Conservation (phyloP, 2,888 invertebrate genomes). For the Rhabditophanes sp. region DNA sequence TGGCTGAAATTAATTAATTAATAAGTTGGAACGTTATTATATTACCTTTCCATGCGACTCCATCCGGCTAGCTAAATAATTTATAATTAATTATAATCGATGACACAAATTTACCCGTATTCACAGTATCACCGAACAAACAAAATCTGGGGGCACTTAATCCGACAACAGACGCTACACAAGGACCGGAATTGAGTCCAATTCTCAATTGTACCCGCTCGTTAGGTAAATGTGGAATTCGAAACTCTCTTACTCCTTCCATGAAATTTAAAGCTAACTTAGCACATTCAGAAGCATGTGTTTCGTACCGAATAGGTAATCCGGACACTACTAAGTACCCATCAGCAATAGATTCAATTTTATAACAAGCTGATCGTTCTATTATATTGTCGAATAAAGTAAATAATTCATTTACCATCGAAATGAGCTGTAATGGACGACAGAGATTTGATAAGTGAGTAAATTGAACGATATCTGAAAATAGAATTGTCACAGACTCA, state of each 20-base stretch:
- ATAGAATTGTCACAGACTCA: conserved; percentile 34
- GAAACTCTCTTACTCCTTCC: conserved; percentile 7
- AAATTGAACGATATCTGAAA: conserved; percentile 38
- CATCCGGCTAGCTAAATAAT: too few species aligned
- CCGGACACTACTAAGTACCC: conserved; percentile 37
- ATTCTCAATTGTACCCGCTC: conserved; percentile 5
- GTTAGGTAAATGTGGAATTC: conserved; percentile 8
- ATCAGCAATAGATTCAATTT: conserved; percentile 32
- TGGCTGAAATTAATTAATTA: too few species aligned
- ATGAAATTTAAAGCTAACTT: conserved; percentile 20
- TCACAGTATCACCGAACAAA: too few species aligned
- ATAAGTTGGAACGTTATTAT: too few species aligned
- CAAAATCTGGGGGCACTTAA: too few species aligned
- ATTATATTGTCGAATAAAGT: conserved; percentile 20
- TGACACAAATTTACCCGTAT: too few species aligned
- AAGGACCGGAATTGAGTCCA: too few species aligned
- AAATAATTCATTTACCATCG: conserved; percentile 33
- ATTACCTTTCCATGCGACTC: too few species aligned
- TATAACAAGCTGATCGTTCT: conserved; percentile 10
- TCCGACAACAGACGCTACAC: too few species aligned
- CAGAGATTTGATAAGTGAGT: conserved; percentile 29
- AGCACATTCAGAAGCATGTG: conserved; percentile 23
- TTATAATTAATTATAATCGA: too few species aligned
- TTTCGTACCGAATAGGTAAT: conserved; percentile 32
- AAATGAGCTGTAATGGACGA: conserved; percentile 30